phyloP scores from a whole-genome alignment of 2,113 vertebrate species.

The Origma solitaria region DNA sequence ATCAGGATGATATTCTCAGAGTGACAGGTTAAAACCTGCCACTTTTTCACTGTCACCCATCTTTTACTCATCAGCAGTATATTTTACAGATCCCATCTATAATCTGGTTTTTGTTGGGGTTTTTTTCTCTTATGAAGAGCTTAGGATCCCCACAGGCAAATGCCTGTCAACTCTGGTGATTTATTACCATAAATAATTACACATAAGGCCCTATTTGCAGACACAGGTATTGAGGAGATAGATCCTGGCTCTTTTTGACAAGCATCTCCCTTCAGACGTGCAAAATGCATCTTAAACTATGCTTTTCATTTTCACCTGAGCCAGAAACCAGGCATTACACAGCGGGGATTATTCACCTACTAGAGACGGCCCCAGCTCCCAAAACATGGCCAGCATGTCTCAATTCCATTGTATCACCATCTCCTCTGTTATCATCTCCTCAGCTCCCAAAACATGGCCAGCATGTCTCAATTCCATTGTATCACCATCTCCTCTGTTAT shows the following conservation, averaged over 20 bases:
- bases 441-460: background rate
- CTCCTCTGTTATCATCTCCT: background rate
- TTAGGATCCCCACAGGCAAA: background rate
- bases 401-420: background rate
- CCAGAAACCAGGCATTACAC: background rate
- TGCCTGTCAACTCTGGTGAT: background rate
- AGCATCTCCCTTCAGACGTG: background rate
- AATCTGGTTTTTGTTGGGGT: background rate
- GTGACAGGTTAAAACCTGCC: background rate
- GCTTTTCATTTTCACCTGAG: background rate
- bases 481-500: background rate
- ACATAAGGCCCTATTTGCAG: background rate
- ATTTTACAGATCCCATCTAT: background rate
- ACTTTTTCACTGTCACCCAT: background rate
- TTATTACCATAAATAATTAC: background rate
- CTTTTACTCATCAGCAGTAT: background rate
- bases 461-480: background rate
- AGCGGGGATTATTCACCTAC: background rate
- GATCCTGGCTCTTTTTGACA: background rate
- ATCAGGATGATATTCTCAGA: background rate
- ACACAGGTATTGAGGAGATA: background rate
- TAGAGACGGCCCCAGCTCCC: background rate
- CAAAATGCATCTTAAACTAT: background rate
- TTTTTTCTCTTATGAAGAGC: background rate
- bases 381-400: background rate